Base-by-base conservation (phyloP, 2,113 vertebrate genomes). In the Canis aureus region DNA sequence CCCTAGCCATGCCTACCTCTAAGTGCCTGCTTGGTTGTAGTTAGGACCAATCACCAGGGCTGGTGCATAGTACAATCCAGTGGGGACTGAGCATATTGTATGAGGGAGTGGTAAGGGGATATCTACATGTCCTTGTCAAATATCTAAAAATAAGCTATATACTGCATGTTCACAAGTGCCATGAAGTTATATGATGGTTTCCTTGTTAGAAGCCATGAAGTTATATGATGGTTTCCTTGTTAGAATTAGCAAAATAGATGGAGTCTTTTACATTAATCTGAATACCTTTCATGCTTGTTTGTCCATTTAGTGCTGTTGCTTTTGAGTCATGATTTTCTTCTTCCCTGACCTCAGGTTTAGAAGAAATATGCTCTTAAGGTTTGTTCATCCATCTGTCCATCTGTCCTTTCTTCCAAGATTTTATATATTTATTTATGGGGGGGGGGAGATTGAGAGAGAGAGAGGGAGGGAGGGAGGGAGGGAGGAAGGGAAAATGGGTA, bases 241-340 rank as follows among this genome's bases (percentile, higher is more conserved):
- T 88, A 78, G 15, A 66, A 85, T 74, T 82, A 91, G 57, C 53
- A 81, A 73, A 32, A 87, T 59, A 91, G 25, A 89, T 11, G 19
- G 35, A 60, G 11, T 20, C 57, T 96, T 88, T 95, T 11, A 82
- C 92, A 88, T 78, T 53, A 64, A 94, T 82, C 66, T 49, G 12
- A 49, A 92, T 59, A 66, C 0, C 53, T 19, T 86, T 89, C 79
- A 60, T 29, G 51, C 32, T 89, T 92, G 15, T 53, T 80, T 74
- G 11, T 51, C 17, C 27, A 11, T 19, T 64, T 51, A 43, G 51
- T 62, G 3, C 10, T 79, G 64, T 19, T 87, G n/a, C 11, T 79
- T 69, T 27, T 53, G 12, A 96, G 57, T 90, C 76, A 57, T 3
- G 49, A 67, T 57, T 38, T 86, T 32, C 53, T 53, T 43, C 9